A percentile compares a stretch with the other conserved stretches of the same genome.
Conservation (phyloP, 2,797 vertebrate genomes). For the Galagoides demidoff region DNA sequence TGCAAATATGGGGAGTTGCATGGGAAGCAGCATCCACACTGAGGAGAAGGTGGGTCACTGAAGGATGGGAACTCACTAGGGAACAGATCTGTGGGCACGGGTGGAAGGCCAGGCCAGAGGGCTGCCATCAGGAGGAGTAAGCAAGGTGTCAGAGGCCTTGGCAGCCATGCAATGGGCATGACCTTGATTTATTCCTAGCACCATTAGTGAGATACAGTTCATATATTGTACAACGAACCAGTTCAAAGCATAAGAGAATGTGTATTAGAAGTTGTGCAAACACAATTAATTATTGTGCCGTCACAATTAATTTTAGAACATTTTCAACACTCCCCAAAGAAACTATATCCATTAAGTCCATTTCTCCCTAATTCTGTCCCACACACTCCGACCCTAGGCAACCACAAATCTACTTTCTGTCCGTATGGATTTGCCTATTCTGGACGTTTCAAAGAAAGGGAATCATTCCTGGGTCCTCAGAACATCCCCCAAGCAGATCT, state of each 20-base stretch:
- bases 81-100: not conserved
- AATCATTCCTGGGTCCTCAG: not conserved
- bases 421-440: not conserved
- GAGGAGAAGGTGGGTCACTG: not conserved
- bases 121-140: not conserved
- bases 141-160: not conserved
- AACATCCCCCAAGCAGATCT: accelerated
- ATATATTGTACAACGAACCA: not conserved
- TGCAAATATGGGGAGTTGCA: too few relatives aligned
- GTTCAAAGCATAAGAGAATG: not conserved
- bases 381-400: not conserved
- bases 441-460: not conserved
- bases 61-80: not conserved
- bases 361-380: not conserved
- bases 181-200: not conserved
- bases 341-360: not conserved
- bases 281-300: too few relatives aligned
- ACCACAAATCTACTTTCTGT: not conserved
- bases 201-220: not conserved
- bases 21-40: not conserved
- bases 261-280: not conserved
- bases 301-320: not conserved
- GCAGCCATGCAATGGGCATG: too few relatives aligned
- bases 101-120: not conserved
- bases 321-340: not conserved